Percentiles rank a stretch among this genome's conserved stretches.
Conservation (phyloP, 2,888 invertebrate species). For the Oxycera nigricornis region DNA sequence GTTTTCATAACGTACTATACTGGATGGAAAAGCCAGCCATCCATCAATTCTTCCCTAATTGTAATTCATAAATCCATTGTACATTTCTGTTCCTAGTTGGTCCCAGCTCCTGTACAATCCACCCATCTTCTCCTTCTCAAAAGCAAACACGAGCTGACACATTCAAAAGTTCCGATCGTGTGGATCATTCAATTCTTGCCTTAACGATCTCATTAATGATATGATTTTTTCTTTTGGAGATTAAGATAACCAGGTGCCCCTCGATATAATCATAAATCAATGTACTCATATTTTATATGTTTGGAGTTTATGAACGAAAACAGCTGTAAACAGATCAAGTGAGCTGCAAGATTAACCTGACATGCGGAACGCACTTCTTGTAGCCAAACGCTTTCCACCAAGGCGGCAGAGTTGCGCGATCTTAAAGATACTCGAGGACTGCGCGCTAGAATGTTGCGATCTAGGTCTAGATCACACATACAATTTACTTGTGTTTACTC, state of each 20-base stretch:
- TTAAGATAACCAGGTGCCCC: slow-evolving; percentile 46
- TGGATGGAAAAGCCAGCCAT: no score
- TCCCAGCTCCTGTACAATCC: no score
- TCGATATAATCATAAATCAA: slow-evolving; percentile 45
- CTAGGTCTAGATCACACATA: slow-evolving; percentile 45
- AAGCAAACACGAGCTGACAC: slow-evolving; percentile 34
- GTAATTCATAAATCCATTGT: no score
- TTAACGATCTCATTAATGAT: slow-evolving; percentile 46
- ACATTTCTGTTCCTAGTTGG: no score
- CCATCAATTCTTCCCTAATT: no score
- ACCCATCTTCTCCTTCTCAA: background rate
- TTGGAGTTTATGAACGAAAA: slow-evolving; percentile 46
- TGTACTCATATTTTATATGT: slow-evolving; percentile 46
- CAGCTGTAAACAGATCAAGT: slow-evolving; percentile 46
- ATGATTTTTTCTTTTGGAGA: slow-evolving; percentile 42
- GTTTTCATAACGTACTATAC: no score
- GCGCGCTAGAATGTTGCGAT: background rate
- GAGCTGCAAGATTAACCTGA: slow-evolving; percentile 35
- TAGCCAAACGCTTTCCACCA: background rate
- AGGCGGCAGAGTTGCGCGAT: slow-evolving; percentile 2
- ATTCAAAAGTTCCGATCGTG: slow-evolving; percentile 25
- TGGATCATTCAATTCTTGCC: slow-evolving; percentile 41
- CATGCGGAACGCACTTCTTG: slow-evolving; percentile 32
- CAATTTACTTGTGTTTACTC: slow-evolving; percentile 42
- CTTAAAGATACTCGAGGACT: slow-evolving; percentile 22